Evolutionary conservation across 2,888 invertebrate species (phyloP).

Genomic region (Drosophila phalerata): DNA sequence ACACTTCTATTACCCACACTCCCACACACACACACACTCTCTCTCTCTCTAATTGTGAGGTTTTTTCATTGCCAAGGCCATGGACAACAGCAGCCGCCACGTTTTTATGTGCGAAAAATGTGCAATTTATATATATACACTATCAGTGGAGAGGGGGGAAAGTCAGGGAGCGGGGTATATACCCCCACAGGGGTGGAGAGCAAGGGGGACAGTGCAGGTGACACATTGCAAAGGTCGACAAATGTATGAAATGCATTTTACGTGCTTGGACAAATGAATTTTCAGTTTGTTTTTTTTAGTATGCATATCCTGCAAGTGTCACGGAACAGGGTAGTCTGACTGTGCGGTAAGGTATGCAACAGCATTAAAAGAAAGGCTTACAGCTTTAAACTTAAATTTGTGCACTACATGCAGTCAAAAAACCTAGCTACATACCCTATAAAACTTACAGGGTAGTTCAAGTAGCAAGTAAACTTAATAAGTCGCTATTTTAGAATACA

Average conservation of each 20-base stretch:
- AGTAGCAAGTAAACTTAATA: too few species aligned
- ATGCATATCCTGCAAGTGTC: conserved; percentile 8
- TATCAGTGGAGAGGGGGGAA: neutral
- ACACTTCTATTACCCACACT: neutral
- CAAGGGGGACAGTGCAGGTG: conserved; percentile 35
- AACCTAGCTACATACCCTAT: neutral
- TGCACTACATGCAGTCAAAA: neutral
- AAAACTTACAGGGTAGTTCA: neutral
- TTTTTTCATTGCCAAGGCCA: conserved; percentile 75
- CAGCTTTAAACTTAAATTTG: neutral
- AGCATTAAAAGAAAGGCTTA: neutral
- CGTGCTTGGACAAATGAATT: conserved; percentile 25
- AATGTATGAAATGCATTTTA: conserved; percentile 47
- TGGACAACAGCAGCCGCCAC: conserved; percentile 36
- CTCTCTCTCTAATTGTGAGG: conserved; percentile 13
- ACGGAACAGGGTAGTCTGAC: neutral
- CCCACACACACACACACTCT: conserved; percentile 14
- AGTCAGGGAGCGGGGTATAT: neutral
- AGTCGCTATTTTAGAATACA: too few species aligned
- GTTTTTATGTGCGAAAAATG: conserved; percentile 29
- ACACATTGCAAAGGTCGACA: conserved; percentile 55
- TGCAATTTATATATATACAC: conserved; percentile 36
- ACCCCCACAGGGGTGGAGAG: neutral
- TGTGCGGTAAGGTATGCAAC: neutral
- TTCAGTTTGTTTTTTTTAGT: neutral